Evolutionary conservation across 2,113 vertebrate species (phyloP).

Genomic region (Taxidea taxus): DNA sequence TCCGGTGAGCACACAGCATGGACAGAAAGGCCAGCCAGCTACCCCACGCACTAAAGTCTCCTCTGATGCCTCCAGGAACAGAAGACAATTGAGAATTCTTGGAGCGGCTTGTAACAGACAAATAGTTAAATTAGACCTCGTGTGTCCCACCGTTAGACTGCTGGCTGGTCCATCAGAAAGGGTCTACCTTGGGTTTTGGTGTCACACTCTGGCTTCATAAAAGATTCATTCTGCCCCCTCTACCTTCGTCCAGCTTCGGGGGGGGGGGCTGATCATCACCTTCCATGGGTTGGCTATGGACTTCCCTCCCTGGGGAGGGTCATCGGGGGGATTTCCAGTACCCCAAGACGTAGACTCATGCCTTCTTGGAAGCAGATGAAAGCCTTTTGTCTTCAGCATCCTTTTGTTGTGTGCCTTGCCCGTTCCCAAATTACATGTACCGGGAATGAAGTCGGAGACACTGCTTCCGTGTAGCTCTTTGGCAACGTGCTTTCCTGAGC

Average conservation of each 20-base stretch:
- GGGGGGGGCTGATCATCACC: slow-evolving; percentile 23
- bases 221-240: slow-evolving; percentile 9
- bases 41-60: not conserved
- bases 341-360: slow-evolving; percentile 20
- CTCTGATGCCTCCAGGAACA: not conserved
- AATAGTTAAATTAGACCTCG: rapidly evolving
- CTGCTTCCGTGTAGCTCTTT: slow-evolving; percentile 43
- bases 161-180: not conserved
- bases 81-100: not conserved
- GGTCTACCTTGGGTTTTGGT: not conserved
- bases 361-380: slow-evolving; percentile 62
- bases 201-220: not conserved
- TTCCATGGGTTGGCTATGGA: not conserved
- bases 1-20: not conserved
- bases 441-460: slow-evolving; percentile 58
- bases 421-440: slow-evolving; percentile 62
- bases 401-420: slow-evolving; percentile 48
- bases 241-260: not conserved
- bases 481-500: slow-evolving; percentile 64
- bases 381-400: slow-evolving; percentile 61
- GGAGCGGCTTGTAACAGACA: not conserved
- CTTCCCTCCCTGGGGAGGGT: slow-evolving; percentile 45
- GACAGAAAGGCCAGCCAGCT: not conserved
- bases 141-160: not conserved
- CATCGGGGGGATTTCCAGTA: slow-evolving; percentile 40